Percentiles rank a stretch among this genome's conserved stretches.
Evolutionary conservation across 1,140 invertebrate species (phyloP).

Genomic region (Frieseomelitta varia): DNA sequence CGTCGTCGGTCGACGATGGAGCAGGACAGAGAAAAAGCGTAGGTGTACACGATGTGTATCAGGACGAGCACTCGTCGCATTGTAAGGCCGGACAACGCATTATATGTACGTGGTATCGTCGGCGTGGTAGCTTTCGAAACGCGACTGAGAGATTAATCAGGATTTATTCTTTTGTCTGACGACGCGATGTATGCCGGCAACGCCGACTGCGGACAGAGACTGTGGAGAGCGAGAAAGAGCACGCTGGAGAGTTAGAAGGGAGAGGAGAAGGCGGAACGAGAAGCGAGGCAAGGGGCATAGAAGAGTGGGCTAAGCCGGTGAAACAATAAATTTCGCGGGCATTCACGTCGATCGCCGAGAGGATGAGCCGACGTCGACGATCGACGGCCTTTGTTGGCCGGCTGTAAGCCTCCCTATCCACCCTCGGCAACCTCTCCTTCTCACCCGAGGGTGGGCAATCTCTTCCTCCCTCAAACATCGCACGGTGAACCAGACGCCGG

Average conservation of each 20-base stretch:
- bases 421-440: slow-evolving; percentile 44
- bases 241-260: not conserved
- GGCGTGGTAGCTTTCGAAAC: slow-evolving; percentile 68
- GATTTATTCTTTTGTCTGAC: slow-evolving; percentile 80
- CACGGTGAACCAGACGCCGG: slow-evolving; percentile 53
- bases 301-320: slow-evolving; percentile 76
- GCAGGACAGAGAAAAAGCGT: not conserved
- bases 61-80: slow-evolving; percentile 1
- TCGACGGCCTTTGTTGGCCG: slow-evolving; percentile 76
- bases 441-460: slow-evolving; percentile 33
- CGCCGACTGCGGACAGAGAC: slow-evolving; percentile 21
- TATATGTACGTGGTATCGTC: slow-evolving; percentile 36
- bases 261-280: not conserved
- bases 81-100: slow-evolving; percentile 13
- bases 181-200: slow-evolving; percentile 57
- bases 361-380: slow-evolving; percentile 76
- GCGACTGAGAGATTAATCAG: slow-evolving; percentile 80
- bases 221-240: slow-evolving; percentile 16
- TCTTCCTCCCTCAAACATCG: slow-evolving; percentile 39
- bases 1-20: slow-evolving; percentile 2
- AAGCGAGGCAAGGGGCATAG: slow-evolving; percentile 25
- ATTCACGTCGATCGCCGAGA: slow-evolving; percentile 76
- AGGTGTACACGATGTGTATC: not conserved
- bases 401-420: slow-evolving; percentile 66
- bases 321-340: slow-evolving; percentile 80